Conservation (phyloP, 2,888 invertebrate species). For the Aleiodes testaceus region DNA sequence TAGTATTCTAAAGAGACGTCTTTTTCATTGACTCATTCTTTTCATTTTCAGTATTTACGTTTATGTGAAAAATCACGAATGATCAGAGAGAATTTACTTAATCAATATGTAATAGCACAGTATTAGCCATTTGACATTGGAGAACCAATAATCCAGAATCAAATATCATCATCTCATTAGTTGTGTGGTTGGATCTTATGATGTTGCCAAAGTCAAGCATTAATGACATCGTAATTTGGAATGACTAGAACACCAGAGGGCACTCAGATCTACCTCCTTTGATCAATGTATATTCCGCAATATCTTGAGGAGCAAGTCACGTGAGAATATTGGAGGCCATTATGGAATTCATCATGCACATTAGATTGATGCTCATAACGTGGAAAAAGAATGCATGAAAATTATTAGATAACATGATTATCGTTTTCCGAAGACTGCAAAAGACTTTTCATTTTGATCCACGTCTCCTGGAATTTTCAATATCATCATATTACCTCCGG, state of each 20-base stretch:
- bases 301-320: conserved; percentile 5
- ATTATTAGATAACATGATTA: conserved; percentile 5
- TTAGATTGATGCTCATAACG: neutral
- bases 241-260: neutral
- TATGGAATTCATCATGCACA: neutral
- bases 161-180: conserved; percentile 5
- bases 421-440: neutral
- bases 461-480: conserved; percentile 4
- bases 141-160: conserved; percentile 18
- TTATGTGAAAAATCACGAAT: neutral
- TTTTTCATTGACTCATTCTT: neutral
- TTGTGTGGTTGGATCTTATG: neutral
- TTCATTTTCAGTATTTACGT: neutral
- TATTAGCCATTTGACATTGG: conserved; percentile 6
- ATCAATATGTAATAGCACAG: conserved; percentile 5
- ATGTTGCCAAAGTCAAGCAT: conserved; percentile 12
- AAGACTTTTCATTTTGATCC: neutral
- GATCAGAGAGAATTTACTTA: neutral
- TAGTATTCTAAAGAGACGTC: too few relatives aligned
- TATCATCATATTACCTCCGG: neutral
- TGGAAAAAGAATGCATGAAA: neutral
- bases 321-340: conserved; percentile 15
- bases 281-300: conserved; percentile 28
- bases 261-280: neutral
- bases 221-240: conserved; percentile 17